These are phyloP conservation scores for Philaethria dido DNA, from an alignment of 2,888 invertebrate species.

Conservation along the genomic window DNA sequence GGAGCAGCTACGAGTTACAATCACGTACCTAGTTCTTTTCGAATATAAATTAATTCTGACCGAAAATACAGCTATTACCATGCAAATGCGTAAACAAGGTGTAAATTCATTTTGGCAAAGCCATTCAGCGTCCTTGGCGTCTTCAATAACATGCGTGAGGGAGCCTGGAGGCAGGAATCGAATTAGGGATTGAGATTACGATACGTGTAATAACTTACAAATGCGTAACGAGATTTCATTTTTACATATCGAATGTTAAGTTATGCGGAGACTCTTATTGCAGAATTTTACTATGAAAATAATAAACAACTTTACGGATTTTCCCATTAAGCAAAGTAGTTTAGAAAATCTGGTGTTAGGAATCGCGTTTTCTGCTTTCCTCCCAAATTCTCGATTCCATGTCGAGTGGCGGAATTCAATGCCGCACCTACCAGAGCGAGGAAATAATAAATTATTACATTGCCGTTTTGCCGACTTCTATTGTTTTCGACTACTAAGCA, in stretches of 20 bases:
- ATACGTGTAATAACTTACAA: constrained; percentile 39
- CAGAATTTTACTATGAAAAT: neutral
- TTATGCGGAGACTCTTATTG: constrained; percentile 7
- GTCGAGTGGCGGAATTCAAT: no score
- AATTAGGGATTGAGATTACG: constrained; percentile 35
- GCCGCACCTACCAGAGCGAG: no score
- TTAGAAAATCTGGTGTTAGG: no score
- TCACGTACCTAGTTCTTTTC: constrained; percentile 3
- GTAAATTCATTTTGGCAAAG: constrained; percentile 39
- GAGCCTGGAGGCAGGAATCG: constrained; percentile 28
- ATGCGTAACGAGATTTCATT: constrained; percentile 29
- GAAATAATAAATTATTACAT: no score
- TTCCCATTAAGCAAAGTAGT: no score
- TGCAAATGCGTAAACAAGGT: constrained; percentile 40
- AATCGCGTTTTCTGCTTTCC: no score
- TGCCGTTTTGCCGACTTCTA: no score
- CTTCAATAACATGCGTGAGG: constrained; percentile 33
- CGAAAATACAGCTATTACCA: constrained; percentile 30
- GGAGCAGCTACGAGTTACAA: neutral
- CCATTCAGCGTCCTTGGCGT: constrained; percentile 32
- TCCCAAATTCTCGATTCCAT: no score
- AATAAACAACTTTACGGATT: no score
- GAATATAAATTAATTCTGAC: constrained; percentile 7
- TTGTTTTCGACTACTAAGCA: no score
- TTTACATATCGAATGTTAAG: constrained; percentile 2